Evolutionary conservation across 2,888 invertebrate genomes (phyloP), one percentile per base, ranked within the genome.

Genomic region (Drosophila ustulata): DNA sequence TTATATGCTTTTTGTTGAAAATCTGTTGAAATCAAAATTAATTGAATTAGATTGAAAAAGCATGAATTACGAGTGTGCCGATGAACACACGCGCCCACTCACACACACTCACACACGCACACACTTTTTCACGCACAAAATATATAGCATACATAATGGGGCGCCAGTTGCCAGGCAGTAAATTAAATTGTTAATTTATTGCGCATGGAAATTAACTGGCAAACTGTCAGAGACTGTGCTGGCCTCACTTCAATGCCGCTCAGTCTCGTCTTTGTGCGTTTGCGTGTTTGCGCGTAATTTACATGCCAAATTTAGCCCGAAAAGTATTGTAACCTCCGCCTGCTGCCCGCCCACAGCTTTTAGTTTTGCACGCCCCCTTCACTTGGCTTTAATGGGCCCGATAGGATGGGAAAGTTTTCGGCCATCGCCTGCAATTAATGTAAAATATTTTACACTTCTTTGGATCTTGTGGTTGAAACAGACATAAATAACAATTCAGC

Each of bases 131-230:
- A 13, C 13, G n/a, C 52, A 39, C 9, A 34, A 18, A 23, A 46
- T 11, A 23, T 23, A 34, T 52, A 34, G 66, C 59, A 50, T 57
- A 49, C 53, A 66, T 63, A 69, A 64, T 69, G 62, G 52, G 9
- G 47, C 43, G 53, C 64, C 65, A 47, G 68, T 66, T 75, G 47
- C 30, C 41, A 62, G 72, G 68, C 78, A 75, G 75, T 83, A 83
- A 89, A 89, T 87, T 74, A 89, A 89, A 85, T 83, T 89, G 78
- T 78, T 83, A 85, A 85, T 85, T 85, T 85, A 85, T 85, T 80
- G 89, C 89, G 67, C 81, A 78, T 71, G 87, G 66, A 88, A 89
- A 83, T 88, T 73, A 83, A 83, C 87, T 78, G 75, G 66, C 59
- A 66, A 78, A 89, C 65, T 69, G 85, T 70, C 61, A 74, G 57